These are phyloP conservation scores for Plodia interpunctella DNA, from an alignment of 1,140 invertebrate species.

Conservation along the genomic window DNA sequence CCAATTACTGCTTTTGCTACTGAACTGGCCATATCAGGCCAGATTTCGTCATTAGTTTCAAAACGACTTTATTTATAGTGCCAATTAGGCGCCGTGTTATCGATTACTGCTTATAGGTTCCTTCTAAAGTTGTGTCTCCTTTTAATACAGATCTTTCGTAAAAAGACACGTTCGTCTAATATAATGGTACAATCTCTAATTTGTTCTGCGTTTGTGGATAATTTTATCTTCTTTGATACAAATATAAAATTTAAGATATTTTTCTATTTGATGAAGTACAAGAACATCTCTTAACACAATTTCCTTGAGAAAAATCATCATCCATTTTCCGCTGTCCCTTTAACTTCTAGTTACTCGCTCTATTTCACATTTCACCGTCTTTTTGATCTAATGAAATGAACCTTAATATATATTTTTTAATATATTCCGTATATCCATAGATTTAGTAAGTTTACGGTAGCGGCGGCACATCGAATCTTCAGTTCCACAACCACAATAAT, in stretches of 20 bases:
- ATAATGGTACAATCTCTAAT: too few species aligned
- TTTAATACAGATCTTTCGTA: too few species aligned
- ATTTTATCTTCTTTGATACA: too few species aligned
- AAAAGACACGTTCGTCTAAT: too few species aligned
- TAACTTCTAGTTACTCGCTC: background rate
- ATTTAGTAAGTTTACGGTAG: too few species aligned
- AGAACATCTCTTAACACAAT: background rate
- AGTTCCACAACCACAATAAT: too few species aligned
- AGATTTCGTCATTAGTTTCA: background rate
- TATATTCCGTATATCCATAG: too few species aligned
- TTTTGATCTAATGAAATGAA: conserved; percentile 2
- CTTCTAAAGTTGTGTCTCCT: background rate
- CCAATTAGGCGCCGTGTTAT: background rate
- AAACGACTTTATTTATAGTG: background rate
- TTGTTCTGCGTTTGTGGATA: too few species aligned
- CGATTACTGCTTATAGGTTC: background rate
- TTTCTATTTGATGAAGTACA: too few species aligned
- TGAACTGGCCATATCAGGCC: background rate
- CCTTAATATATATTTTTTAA: too few species aligned
- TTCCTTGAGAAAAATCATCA: background rate
- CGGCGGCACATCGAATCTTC: too few species aligned
- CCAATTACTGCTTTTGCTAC: background rate
- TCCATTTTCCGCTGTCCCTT: background rate
- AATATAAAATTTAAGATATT: too few species aligned
- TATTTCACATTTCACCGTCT: background rate